phyloP scores from a whole-genome alignment of 2,797 vertebrate genomes.

The Lerista edwardsae region DNA sequence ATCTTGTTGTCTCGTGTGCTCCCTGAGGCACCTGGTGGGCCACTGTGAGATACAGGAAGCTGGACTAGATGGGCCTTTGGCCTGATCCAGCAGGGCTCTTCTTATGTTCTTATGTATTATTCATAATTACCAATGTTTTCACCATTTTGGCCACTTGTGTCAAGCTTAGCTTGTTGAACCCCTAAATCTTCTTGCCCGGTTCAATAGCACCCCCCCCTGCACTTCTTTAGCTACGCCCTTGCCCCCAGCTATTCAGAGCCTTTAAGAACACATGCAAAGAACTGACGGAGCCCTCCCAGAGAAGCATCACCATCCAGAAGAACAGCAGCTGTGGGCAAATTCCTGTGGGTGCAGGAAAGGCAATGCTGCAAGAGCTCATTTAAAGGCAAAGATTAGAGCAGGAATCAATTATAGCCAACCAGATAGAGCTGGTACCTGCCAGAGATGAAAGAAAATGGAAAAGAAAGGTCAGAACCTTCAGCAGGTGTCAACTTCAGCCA shows the following conservation, averaged over 20 bases:
- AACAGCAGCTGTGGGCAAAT: conserved; percentile 38
- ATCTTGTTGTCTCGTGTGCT: too few species aligned
- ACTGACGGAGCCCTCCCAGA: rapidly evolving
- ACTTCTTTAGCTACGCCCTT: too few species aligned
- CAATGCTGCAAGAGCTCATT: conserved; percentile 39
- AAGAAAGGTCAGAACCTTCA: conserved; percentile 61
- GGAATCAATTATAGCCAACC: conserved; percentile 67
- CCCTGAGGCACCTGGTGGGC: too few species aligned
- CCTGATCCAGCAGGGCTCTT: too few species aligned
- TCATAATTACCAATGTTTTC: too few species aligned
- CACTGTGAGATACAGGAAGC: too few species aligned
- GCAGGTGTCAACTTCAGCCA: conserved; percentile 1
- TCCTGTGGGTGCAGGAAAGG: neutral
- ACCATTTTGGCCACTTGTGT: too few species aligned
- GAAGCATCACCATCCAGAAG: neutral
- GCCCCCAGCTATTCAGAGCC: neutral
- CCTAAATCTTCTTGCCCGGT: too few species aligned
- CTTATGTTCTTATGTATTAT: too few species aligned
- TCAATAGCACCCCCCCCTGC: too few species aligned
- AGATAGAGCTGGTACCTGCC: conserved; percentile 60
- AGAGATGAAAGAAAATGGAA: conserved; percentile 62
- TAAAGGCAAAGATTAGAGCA: conserved; percentile 60
- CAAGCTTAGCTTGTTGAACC: too few species aligned
- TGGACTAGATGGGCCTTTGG: too few species aligned
- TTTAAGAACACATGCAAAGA: rapidly evolving